phyloP scores from a whole-genome alignment of 2,797 vertebrate species.

The Perodicticus potto region DNA sequence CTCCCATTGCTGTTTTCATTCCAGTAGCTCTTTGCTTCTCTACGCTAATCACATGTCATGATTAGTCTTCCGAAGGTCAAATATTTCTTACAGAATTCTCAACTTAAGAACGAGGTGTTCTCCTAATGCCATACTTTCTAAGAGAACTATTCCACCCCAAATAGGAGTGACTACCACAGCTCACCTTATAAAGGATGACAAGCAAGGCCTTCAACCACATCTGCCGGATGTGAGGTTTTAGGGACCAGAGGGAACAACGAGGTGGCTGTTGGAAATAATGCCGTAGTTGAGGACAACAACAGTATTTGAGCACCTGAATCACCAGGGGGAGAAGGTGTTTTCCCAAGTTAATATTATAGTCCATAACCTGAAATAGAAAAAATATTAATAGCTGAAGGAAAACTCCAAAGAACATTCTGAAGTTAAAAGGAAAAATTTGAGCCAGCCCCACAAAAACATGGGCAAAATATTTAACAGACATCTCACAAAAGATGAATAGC shows the following conservation, averaged over 20 bases:
- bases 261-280: constrained; percentile 99
- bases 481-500: neutral
- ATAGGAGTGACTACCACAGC: neutral
- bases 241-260: constrained; percentile 97
- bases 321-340: constrained; percentile 99
- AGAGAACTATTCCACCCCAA: neutral
- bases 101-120: neutral
- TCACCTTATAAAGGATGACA: constrained; percentile 99
- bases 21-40: neutral
- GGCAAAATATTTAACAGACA: neutral
- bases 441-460: neutral
- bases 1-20: neutral
- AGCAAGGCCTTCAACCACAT: constrained; percentile 99
- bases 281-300: constrained; percentile 97
- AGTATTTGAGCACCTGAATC: constrained; percentile 98
- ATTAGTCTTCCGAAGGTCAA: neutral
- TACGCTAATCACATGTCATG: neutral
- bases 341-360: constrained; percentile 97
- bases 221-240: constrained; percentile 97
- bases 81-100: neutral
- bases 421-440: constrained; percentile 20
- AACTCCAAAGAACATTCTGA: neutral
- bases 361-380: constrained; percentile 94
- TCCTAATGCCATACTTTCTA: neutral
- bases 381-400: constrained; percentile 71